These are phyloP conservation scores for Diprion similis DNA, from an alignment of 1,140 invertebrate genomes.

Conservation along the genomic window DNA sequence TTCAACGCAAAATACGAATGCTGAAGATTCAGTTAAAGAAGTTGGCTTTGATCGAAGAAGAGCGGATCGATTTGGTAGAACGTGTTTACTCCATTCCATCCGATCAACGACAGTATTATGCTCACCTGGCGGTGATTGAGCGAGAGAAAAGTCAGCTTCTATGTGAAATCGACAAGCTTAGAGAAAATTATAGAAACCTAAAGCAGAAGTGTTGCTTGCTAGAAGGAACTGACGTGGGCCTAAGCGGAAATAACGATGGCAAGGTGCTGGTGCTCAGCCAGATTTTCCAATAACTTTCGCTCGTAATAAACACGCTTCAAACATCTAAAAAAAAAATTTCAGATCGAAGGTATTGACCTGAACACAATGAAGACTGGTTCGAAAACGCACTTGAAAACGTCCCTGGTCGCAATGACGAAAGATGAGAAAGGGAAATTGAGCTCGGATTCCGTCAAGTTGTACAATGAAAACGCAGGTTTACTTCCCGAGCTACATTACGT, in stretches of 20 bases:
- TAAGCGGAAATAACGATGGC: background rate
- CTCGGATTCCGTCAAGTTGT: constrained; percentile 17
- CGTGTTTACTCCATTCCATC: background rate
- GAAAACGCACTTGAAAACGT: constrained; percentile 16
- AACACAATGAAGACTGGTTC: constrained; percentile 20
- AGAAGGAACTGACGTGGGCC: background rate
- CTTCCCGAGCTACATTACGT: background rate
- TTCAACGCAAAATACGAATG: background rate
- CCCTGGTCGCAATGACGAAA: constrained; percentile 19
- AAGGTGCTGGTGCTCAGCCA: background rate
- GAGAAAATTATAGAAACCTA: background rate
- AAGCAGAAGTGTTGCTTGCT: background rate
- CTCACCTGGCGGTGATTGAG: constrained; percentile 4
- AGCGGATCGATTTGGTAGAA: background rate
- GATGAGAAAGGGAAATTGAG: constrained; percentile 20
- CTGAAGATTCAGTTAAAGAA: background rate
- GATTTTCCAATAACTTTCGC: no score
- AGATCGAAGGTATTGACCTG: constrained; percentile 21
- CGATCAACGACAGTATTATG: background rate
- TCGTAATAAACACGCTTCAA: no score
- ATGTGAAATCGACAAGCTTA: background rate
- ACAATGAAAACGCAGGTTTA: constrained; percentile 16
- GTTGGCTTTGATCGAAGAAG: background rate
- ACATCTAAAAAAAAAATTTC: background rate
- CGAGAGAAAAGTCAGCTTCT: background rate